A percentile compares a stretch with the other conserved stretches of the same genome.
Conservation (phyloP, 2,113 vertebrate genomes). For the Sceloporus undulatus region DNA sequence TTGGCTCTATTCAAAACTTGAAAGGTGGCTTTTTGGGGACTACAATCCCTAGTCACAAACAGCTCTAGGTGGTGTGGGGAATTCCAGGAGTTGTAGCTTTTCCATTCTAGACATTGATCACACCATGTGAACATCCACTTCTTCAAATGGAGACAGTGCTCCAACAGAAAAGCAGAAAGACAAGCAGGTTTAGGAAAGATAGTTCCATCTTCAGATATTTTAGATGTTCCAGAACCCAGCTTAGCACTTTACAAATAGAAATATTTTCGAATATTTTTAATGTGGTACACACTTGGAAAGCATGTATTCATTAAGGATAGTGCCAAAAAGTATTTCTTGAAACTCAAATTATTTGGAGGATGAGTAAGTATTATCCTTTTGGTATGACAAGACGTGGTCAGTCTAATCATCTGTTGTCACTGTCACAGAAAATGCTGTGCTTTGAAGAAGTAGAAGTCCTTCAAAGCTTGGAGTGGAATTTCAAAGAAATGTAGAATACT, state of each 20-base stretch:
- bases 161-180: neutral
- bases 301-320: neutral
- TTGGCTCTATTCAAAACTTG: neutral
- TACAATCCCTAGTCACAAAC: too few species aligned
- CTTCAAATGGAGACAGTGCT: neutral
- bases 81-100: too few species aligned
- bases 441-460: neutral
- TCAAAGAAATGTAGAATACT: neutral
- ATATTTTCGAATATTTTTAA: neutral
- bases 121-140: neutral
- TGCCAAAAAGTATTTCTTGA: neutral
- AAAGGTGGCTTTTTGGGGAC: too few species aligned
- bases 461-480: too few species aligned
- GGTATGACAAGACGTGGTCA: neutral
- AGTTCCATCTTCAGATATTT: neutral
- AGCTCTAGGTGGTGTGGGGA: too few species aligned
- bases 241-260: neutral
- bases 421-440: neutral
- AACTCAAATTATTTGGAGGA: neutral
- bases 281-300: neutral
- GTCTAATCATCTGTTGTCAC: neutral
- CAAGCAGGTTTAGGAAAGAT: neutral
- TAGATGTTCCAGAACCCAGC: neutral
- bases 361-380: neutral
- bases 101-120: neutral